Percentiles rank a stretch among this genome's conserved stretches.
These are phyloP conservation scores for Drosophila obscura DNA, from an alignment of 1,140 invertebrate species.

Conservation along the genomic window DNA sequence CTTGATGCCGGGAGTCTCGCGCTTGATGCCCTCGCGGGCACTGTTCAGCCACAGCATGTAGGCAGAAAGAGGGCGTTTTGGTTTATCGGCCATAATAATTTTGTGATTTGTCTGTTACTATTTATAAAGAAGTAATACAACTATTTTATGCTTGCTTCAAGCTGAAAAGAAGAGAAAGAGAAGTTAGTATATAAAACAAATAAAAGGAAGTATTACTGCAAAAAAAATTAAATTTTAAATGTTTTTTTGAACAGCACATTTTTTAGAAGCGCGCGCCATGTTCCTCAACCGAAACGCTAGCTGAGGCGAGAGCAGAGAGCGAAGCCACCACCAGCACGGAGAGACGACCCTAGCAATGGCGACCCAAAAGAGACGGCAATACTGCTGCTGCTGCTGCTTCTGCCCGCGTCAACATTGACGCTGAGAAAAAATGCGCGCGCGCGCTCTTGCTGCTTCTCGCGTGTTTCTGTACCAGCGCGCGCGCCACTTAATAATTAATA, in stretches of 20 bases:
- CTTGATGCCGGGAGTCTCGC: constrained; percentile 91
- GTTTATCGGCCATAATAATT: constrained; percentile 91
- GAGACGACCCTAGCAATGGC: constrained; percentile 24
- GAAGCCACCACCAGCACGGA: constrained; percentile 24
- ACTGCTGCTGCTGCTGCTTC: constrained; percentile 14
- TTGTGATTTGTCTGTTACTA: constrained; percentile 66
- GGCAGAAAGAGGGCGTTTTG: constrained; percentile 93
- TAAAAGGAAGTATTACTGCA: background rate
- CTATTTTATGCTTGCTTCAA: constrained; percentile 43
- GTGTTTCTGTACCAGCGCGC: constrained; percentile 45
- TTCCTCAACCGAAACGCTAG: constrained; percentile 25
- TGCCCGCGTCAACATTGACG: background rate
- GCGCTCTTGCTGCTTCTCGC: constrained; percentile 25
- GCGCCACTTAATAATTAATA: constrained; percentile 65
- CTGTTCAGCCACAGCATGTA: constrained; percentile 96
- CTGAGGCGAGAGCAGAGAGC: constrained; percentile 4
- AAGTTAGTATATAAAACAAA: constrained; percentile 4
- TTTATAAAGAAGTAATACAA: constrained; percentile 54
- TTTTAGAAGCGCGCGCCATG: constrained; percentile 19
- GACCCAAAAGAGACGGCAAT: constrained; percentile 54
- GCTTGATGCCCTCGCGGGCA: constrained; percentile 91
- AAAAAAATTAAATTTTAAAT: constrained; percentile 26
- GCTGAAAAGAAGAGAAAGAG: constrained; percentile 45
- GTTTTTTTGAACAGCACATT: constrained; percentile 14
- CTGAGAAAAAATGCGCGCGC: constrained; percentile 49